Conservation (phyloP, 2,797 vertebrate genomes). For the Huso huso region DNA sequence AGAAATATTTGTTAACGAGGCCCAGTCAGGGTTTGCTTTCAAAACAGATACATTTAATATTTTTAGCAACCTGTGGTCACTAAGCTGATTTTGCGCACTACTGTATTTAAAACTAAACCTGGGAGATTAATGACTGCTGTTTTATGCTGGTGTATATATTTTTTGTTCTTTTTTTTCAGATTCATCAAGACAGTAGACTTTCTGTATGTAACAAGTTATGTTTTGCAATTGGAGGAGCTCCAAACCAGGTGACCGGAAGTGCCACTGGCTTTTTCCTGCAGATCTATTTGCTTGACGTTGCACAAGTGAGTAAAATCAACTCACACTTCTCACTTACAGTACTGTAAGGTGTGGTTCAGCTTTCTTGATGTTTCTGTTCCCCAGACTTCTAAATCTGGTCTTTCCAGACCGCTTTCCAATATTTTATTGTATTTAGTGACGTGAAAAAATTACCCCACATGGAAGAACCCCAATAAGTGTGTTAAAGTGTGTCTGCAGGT, state of each 20-base stretch:
- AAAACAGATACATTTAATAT: background rate
- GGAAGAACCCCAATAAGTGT: no score
- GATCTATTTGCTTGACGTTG: conserved; percentile 89
- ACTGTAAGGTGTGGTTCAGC: no score
- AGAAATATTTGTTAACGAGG: no score
- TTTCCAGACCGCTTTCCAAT: background rate
- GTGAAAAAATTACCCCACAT: no score
- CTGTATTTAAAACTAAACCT: no score
- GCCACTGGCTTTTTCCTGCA: conserved; percentile 90
- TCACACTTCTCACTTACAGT: no score
- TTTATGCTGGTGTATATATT: no score
- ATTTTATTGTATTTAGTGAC: background rate
- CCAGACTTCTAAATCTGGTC: background rate
- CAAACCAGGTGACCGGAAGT: conserved; percentile 84
- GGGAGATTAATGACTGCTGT: no score
- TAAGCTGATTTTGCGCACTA: background rate
- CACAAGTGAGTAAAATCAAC: conserved; percentile 62
- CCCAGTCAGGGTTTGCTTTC: no score
- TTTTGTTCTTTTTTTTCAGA: conserved; percentile 29
- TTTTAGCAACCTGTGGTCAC: background rate
- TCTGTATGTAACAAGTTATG: conserved; percentile 76
- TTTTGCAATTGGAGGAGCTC: conserved; percentile 86
- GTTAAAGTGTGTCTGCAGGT: no score
- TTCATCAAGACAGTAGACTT: conserved; percentile 54
- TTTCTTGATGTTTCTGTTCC: no score